Evolutionary conservation across 2,888 invertebrate genomes (phyloP).

Genomic region (Podotricha telesiphe): DNA sequence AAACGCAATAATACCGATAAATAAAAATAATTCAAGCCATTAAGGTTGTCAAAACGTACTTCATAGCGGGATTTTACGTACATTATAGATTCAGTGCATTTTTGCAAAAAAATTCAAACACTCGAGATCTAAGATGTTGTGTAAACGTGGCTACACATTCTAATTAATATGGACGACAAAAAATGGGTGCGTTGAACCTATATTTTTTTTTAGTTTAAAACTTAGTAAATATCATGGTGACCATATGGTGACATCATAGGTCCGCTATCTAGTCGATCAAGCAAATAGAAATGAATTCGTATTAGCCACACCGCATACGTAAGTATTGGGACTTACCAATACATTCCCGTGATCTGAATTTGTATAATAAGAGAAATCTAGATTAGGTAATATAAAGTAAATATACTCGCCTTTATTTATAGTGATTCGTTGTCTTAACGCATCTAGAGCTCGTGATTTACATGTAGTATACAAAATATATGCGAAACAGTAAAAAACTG

Average conservation of each 20-base stretch:
- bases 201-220: conserved; percentile 24
- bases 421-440: background rate
- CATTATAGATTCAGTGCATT: conserved; percentile 26
- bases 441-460: background rate
- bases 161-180: conserved; percentile 14
- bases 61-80: conserved; percentile 25
- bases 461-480: background rate
- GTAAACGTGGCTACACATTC: conserved; percentile 20
- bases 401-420: background rate
- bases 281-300: conserved; percentile 33
- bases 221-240: conserved; percentile 26
- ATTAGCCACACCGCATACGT: conserved; percentile 40
- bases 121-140: conserved; percentile 24
- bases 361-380: conserved; percentile 28
- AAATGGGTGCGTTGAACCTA: conserved; percentile 19
- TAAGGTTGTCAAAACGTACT: conserved; percentile 1
- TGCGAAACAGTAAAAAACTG: background rate
- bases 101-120: conserved; percentile 26
- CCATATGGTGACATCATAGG: conserved; percentile 35
- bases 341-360: conserved; percentile 43
- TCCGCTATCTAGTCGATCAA: conserved; percentile 29
- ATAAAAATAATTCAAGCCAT: background rate
- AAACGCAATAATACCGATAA: background rate
- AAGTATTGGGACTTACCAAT: conserved; percentile 44
- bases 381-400: conserved; percentile 26